Conservation (phyloP, 2,888 invertebrate species). For the Machimus rusticus region DNA sequence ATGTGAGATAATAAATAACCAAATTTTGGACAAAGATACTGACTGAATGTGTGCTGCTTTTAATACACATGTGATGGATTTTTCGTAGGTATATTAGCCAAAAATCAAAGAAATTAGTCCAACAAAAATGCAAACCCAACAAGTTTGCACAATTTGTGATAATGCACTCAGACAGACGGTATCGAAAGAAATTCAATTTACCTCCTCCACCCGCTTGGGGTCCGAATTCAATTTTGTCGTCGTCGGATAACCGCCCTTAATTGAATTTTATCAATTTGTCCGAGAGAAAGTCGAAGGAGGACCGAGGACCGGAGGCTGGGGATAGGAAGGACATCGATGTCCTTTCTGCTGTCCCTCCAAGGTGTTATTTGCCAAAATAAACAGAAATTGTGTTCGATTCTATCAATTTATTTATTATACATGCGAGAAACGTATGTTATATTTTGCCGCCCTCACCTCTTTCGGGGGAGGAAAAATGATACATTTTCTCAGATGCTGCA, state of each 20-base stretch:
- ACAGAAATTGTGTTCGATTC: slow-evolving; percentile 25
- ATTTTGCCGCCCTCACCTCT: slow-evolving; percentile 2
- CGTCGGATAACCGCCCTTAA: slow-evolving; percentile 22
- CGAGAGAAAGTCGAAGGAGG: neutral
- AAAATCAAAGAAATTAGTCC: neutral
- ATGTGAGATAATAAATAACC: neutral
- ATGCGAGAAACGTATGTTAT: slow-evolving; percentile 32
- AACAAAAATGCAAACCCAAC: neutral
- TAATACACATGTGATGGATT: neutral
- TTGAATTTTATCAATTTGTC: slow-evolving; percentile 33
- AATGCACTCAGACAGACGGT: neutral
- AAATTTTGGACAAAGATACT: neutral
- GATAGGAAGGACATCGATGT: slow-evolving; percentile 5
- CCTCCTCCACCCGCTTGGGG: neutral
- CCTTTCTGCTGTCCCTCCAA: slow-evolving; percentile 22
- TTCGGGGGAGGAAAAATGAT: neutral
- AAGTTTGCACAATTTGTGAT: neutral
- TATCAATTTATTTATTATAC: slow-evolving; percentile 38
- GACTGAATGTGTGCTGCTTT: neutral
- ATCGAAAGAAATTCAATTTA: neutral
- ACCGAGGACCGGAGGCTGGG: neutral
- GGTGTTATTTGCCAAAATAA: slow-evolving; percentile 28
- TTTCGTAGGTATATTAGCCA: neutral
- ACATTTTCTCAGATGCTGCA: slow-evolving; percentile 28
- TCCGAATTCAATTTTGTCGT: slow-evolving; percentile 16